Evolutionary conservation across 2,797 vertebrate species (phyloP), one percentile per base, ranked within the genome.

Genomic region (Apodemus agrarius): DNA sequence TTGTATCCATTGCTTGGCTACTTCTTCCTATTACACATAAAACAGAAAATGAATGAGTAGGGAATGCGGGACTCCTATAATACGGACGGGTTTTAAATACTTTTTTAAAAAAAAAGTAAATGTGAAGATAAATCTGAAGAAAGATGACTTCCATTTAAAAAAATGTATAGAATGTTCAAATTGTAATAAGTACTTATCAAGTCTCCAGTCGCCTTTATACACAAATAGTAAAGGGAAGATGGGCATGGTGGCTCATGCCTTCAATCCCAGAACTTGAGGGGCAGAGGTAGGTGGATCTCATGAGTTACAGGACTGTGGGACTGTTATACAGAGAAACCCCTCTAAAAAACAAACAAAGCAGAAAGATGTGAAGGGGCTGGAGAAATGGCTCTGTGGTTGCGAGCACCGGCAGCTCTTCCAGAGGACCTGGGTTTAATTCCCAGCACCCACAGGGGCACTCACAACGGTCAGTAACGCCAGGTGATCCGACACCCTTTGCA

Each of bases 51-150:
- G 95, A 87, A 83, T 80, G 74, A 90, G 83, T 89, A n/a, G 13
- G 37, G 10, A 14, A 10, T 49, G n/a, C 0, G 74, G 34, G 92
- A 91, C 37, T 86, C 61, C 57, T 93, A 49, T 10, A 75, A 80
- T 10, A 59, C 12, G 19, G 14, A 63, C 14, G 22, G 12, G 6
- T 57, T 91, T 95, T 81, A 75, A 61, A 82, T 10, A 83, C 5
- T 83, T 89, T 75, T 89, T 75, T 49, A 69, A 69, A 69, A n/a
- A n/a, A n/a, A 90, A 82, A 17, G 34, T 65, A 85, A 82, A 85
- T 76, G 49, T 79, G 80, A 91, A 96, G 75, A 79, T 89, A 91
- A 95, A 97, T 92, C 52, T 82, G 29, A 94, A 94, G 57, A 43
- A 92, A 93, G 13, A 81, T 31, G 17, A 6, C 61, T 90, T 94